Conservation (phyloP, 2,113 vertebrate genomes). For the Ovis aries region ARS-UI_Ramb_v3.0 NC_056054.1:117569001-117569500, state of each 20-base stretch:
- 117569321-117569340: not conserved
- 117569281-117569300: not conserved
- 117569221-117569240: not conserved
- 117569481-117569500: not conserved
- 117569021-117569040: not conserved
- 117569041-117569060: not conserved
- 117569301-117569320: not conserved
- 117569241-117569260: not conserved
- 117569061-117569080: not conserved
- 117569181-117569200: not conserved
- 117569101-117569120: not conserved
- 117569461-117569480: not conserved
- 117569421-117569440: not conserved
- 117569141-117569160: not conserved
- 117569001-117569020: not conserved
- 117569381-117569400: not conserved
- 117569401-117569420: not conserved
- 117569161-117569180: not conserved
- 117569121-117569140: not conserved
- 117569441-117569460: not conserved
- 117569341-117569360: not conserved
- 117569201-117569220: too few species aligned
- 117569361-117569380: not conserved
- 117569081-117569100: not conserved
- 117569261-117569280: fast-evolving